phyloP scores from a whole-genome alignment of 1,140 invertebrate species.

The Papilio polytes region DNA sequence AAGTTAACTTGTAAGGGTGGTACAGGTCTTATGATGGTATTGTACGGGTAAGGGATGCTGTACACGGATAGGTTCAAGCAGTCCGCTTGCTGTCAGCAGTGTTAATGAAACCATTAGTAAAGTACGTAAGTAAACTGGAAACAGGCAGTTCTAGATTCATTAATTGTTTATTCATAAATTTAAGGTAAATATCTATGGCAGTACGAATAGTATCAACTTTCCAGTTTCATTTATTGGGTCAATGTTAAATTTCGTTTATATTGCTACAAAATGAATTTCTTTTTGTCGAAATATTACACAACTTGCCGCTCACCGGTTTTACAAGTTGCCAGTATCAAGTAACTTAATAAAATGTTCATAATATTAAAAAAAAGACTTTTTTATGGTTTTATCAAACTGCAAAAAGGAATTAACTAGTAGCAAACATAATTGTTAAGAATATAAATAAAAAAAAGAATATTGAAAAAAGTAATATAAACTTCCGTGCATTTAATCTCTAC shows the following conservation, averaged over 20 bases:
- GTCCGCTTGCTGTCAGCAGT: too few relatives aligned
- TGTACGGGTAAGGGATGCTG: too few relatives aligned
- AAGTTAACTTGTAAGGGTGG: background rate
- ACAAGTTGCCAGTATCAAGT: background rate
- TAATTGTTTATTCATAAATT: background rate
- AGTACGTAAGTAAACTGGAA: too few relatives aligned
- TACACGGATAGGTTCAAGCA: too few relatives aligned
- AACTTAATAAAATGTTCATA: background rate
- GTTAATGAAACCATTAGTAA: too few relatives aligned
- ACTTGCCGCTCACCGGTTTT: background rate
- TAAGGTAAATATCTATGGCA: background rate
- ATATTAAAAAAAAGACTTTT: too few relatives aligned
- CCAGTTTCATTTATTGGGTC: background rate
- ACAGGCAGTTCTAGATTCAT: too few relatives aligned
- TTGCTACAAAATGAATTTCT: constrained; percentile 6
- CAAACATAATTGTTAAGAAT: background rate
- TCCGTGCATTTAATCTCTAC: too few relatives aligned
- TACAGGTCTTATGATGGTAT: too few relatives aligned
- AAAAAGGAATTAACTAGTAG: too few relatives aligned
- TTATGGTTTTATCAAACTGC: background rate
- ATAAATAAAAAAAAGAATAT: background rate
- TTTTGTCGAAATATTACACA: background rate
- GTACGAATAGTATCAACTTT: background rate
- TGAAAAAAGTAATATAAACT: too few relatives aligned
- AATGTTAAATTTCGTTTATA: constrained; percentile 21